Base-by-base conservation (phyloP, 2,888 invertebrate genomes). In the Sphecodes monilicornis region DNA sequence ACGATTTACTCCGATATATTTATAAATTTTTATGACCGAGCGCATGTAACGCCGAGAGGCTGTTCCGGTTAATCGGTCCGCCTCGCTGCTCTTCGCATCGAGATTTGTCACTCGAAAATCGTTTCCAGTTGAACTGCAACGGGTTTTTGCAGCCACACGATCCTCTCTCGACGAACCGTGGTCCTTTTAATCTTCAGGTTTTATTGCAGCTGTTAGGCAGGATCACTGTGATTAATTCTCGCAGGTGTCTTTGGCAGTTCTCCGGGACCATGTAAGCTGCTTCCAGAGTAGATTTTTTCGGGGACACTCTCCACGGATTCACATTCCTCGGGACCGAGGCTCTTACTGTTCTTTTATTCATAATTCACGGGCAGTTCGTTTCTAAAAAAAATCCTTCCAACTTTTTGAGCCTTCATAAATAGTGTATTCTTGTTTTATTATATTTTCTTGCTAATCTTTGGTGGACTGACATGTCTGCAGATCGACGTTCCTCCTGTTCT, bases 1-100 rank as follows among this genome's bases (percentile, higher is more conserved):
- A n/a, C 76, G 69, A 82, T 72, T 83, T 82, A 32, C 82, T 69
- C 50, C 46, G 82, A 84, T 73, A 77, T 84, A 82, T 83, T 72
- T 82, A 32, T 82, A 84, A 69, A 50, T 36, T 76, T 84, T 83
- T 83, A 83, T 39, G 82, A 46, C 36, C 50, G 16, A 43, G 70
- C 36, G 78, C 66, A 39, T n/a, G 32, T 66, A 68, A 60, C 76
- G 46, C n/a, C 29, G n/a, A 36, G 16, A 36, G 50, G 39, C 22
- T 75, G 69, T 13, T 26, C 32, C 39, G 41, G 11, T 8, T 50
- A 13, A 32, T 54, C 1, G 16, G 41, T 18, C 0, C 66, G 39
- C 10, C 32, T 32, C 32, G 36, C 39, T n/a, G 22, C 66, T n/a
- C 50, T 10, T 50, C 50, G 10, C 39, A 22, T 66, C 39, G 11